Evolutionary conservation across 92 coral and sea anemone genomes (phyloP).

Genomic region (Phenganax subtilis): DNA sequence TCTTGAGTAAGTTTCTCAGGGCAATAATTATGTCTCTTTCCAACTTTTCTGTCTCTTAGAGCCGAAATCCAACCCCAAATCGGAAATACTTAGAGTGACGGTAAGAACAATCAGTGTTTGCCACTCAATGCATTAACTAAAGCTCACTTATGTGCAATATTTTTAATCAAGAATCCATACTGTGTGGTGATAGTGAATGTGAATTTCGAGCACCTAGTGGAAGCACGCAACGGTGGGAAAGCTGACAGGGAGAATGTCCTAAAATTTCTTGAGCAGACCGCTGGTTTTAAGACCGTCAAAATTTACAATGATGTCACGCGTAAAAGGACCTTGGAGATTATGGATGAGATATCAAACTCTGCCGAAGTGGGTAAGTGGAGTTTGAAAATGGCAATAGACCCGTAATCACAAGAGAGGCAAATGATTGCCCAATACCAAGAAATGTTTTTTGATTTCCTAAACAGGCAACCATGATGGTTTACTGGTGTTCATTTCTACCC

Average conservation of each 20-base stretch:
- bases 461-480: constrained; percentile 76
- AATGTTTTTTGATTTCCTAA: not conserved
- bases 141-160: not conserved
- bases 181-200: constrained; percentile 74
- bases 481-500: constrained; percentile 79
- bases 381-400: not conserved
- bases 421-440: not conserved
- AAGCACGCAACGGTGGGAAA: constrained; percentile 68
- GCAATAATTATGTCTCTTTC: too few relatives aligned
- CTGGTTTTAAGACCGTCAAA: constrained; percentile 57
- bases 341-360: constrained; percentile 39
- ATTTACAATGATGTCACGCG: constrained; percentile 40
- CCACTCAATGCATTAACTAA: not conserved
- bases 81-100: not conserved
- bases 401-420: not conserved
- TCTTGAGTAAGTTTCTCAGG: too few relatives aligned
- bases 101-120: not conserved
- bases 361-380: constrained; percentile 19
- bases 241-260: constrained; percentile 59
- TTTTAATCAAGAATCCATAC: constrained; percentile 55
- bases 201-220: constrained; percentile 46
- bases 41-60: too few relatives aligned
- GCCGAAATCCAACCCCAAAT: not conserved
- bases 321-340: constrained; percentile 45
- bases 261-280: constrained; percentile 40